Base-by-base conservation (phyloP, 2,113 vertebrate genomes). In the Tautogolabrus adspersus region DNA sequence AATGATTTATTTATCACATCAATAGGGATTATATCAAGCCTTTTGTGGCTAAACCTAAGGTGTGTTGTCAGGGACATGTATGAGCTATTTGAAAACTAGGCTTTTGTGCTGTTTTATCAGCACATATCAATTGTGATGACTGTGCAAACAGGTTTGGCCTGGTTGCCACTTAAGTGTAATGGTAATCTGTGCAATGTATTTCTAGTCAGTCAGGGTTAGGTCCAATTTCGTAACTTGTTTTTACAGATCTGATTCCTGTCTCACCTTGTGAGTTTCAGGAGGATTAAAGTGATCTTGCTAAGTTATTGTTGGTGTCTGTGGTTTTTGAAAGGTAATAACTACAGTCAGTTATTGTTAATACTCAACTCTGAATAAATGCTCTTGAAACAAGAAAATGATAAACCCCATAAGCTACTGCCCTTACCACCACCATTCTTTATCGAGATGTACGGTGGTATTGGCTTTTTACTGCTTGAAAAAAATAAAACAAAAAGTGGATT, bases 141-240 rank as follows among this genome's bases (percentile, higher is more conserved):
- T 81, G 72, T 81, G 47, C 76, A 86, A 89, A 91, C 81, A 61
- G 77, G 86, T 87, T 76, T n/a, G 26, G 12, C 42, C 38, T 21
- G 58, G 69, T 75, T 72, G 11, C 5, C 13, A 10, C 3, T 44
- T 8, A 2, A 23, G 38, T 58, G 12, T 1, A 6, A 49, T 49
- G 7, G n/a, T 66, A 82, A 81, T 81, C 72, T 40, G 26, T 49
- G 40, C 46, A 65, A 83, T 83, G 77, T 56, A 15, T 82, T 63
- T 54, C 12, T 44, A 46, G 38, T 44, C 47, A 30, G 40, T 42
- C 66, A 49, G 66, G 52, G 81, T 81, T 82, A 1, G 76, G 64
- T 62, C 23, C 58, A 16, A 2, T 63, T 73, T 46, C 9, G 38
- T 66, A 76, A 46, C 67, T 47, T 61, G 37, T 44, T 26, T 16